Conservation (phyloP, 2,888 invertebrate genomes). For the Nycteola revayana region DNA sequence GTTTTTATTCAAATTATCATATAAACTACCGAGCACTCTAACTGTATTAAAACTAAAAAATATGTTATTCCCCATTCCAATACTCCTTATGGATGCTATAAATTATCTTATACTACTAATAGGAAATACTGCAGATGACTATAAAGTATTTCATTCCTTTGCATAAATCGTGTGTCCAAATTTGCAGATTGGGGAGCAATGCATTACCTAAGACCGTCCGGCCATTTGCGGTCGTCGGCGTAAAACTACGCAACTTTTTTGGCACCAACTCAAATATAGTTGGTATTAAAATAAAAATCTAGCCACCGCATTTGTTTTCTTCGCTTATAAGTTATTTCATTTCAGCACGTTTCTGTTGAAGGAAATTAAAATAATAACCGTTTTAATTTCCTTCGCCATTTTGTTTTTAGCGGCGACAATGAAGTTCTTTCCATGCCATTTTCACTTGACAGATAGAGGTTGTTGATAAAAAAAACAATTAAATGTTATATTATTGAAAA, state of each 20-base stretch:
- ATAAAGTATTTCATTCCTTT: slow-evolving; percentile 30
- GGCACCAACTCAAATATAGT: slow-evolving; percentile 46
- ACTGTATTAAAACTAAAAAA: no score
- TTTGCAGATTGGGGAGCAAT: slow-evolving; percentile 29
- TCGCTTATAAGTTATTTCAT: slow-evolving; percentile 8
- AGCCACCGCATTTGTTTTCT: slow-evolving; percentile 8
- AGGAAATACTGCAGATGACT: slow-evolving; percentile 15
- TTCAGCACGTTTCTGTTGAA: slow-evolving; percentile 2
- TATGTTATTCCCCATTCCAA: no score
- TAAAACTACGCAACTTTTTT: slow-evolving; percentile 44
- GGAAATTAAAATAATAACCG: no score
- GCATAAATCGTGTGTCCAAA: slow-evolving; percentile 25
- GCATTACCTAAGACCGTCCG: slow-evolving; percentile 27
- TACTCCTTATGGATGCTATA: no score
- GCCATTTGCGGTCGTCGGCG: slow-evolving; percentile 33
- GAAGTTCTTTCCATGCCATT: no score
- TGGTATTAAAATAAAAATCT: slow-evolving; percentile 7
- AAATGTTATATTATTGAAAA: no score
- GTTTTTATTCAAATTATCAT: no score
- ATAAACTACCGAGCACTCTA: no score
- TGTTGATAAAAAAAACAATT: no score
- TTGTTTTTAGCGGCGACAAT: no score
- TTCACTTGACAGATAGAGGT: no score
- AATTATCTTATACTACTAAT: no score
- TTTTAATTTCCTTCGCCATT: slow-evolving; percentile 3